Base-by-base conservation (phyloP, 2,113 vertebrate genomes). In the Castor canadensis region DNA sequence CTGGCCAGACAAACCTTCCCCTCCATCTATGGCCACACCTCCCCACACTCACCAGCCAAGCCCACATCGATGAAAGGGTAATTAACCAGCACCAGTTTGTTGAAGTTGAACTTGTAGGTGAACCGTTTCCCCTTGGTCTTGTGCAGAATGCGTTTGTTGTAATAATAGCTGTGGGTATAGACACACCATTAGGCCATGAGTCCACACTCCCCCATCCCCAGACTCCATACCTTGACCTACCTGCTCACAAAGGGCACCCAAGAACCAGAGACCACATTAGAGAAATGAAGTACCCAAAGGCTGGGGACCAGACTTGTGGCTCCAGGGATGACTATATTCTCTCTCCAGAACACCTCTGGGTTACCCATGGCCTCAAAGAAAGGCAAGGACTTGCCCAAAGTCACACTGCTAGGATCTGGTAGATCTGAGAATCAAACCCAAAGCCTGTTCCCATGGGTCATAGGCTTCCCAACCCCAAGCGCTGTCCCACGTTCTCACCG, bases 91-190 rank as follows among this genome's bases (percentile, higher is more conserved):
- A 99, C 99, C 98, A 99, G 97, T 96, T 99, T 99, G 97, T 99
- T 99, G 98, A 99, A 99, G 98, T 99, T 99, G 97, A 99, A 99
- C 96, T 99, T 99, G 97, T 99, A 99, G 96, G 99, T 99, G 98
- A 98, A 98, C 56, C 98, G 93, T 58, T 98, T 98, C 58, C 98
- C 98, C 97, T 98, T 98, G 95, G 98, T 98, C 92, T 98, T 98
- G 91, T 98, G 98, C 47, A 98, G 98, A 87, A 98, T 98, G 10
- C 98, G 97, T 83, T 98, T 98, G 97, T 98, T 98, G 58, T 98
- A 98, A 10, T 98, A 98, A 91, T 98, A 98, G 77, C 98, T 98
- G 91, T 40, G 54, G 95, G 38, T 2, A 4, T 5, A 93, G 35
- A 93, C 38, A 91, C 30, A 80, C 43, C 79, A 43, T 12, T 0